These are phyloP conservation scores for Lampropteryx suffumata DNA, from an alignment of 2,888 invertebrate species.

Conservation along the genomic window DNA sequence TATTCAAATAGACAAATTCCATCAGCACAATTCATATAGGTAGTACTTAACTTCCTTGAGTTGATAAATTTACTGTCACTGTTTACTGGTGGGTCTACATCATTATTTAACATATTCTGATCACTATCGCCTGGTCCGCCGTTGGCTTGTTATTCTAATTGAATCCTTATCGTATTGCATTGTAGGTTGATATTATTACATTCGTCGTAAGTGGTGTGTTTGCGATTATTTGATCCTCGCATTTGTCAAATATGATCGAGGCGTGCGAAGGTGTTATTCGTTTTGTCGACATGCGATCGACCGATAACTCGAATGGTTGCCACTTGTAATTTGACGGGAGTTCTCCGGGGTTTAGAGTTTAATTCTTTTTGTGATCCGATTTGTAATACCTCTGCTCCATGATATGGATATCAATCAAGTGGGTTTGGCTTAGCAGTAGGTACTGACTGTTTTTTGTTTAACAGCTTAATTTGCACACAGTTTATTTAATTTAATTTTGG, in stretches of 20 bases:
- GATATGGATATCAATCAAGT: slow-evolving; percentile 26
- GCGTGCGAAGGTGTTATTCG: slow-evolving; percentile 66
- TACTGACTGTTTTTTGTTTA: background rate
- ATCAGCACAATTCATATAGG: slow-evolving; percentile 30
- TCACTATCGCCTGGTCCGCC: slow-evolving; percentile 48
- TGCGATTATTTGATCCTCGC: slow-evolving; percentile 63
- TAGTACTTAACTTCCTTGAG: slow-evolving; percentile 44
- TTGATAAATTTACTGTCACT: slow-evolving; percentile 47
- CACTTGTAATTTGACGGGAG: slow-evolving; percentile 72
- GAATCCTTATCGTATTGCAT: slow-evolving; percentile 41
- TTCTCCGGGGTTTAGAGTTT: slow-evolving; percentile 52
- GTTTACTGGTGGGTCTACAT: slow-evolving; percentile 49
- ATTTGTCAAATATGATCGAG: slow-evolving; percentile 72
- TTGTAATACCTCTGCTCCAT: slow-evolving; percentile 20
- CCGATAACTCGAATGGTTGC: slow-evolving; percentile 63
- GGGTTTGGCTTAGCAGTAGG: slow-evolving; percentile 1
- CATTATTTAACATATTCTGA: slow-evolving; percentile 56
- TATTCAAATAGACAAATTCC: slow-evolving; percentile 33
- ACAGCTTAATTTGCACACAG: background rate
- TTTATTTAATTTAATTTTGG: background rate
- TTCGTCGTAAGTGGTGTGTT: slow-evolving; percentile 40
- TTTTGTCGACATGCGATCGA: slow-evolving; percentile 72
- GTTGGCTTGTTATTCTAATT: slow-evolving; percentile 34
- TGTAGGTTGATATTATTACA: slow-evolving; percentile 43
- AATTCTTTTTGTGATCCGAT: slow-evolving; percentile 38